phyloP scores from a whole-genome alignment of 2,113 vertebrate genomes.

The Ictidomys tridecemlineatus region DNA sequence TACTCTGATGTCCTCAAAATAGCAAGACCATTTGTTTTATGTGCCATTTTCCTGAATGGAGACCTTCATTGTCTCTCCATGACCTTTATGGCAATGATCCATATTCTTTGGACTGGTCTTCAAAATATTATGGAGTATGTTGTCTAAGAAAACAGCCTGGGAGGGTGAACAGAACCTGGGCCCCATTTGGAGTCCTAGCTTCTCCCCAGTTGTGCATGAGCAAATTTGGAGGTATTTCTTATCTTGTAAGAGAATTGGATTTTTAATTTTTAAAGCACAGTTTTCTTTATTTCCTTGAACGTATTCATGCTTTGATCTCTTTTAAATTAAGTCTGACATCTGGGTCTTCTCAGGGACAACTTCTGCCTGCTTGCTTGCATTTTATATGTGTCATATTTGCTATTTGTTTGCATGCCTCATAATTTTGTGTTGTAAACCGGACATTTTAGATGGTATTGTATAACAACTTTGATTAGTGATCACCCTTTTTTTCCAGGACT shows the following conservation, averaged over 20 bases:
- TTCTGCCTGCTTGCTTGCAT: not conserved
- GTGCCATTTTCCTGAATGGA: not conserved
- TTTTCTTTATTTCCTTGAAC: conserved; percentile 21
- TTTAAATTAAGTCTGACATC: not conserved
- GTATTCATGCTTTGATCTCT: not conserved
- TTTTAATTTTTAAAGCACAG: not conserved
- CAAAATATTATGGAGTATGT: not conserved
- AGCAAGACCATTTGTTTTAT: not conserved
- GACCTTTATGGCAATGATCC: not conserved
- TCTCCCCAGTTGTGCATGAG: not conserved
- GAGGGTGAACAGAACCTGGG: not conserved
- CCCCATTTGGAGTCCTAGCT: not conserved
- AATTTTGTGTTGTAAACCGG: too few relatives aligned
- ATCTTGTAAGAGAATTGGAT: not conserved
- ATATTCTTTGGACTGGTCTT: not conserved
- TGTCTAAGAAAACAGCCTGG: not conserved
- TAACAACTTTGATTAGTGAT: too few relatives aligned
- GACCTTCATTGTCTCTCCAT: not conserved
- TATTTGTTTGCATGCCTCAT: too few relatives aligned
- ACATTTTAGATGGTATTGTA: too few relatives aligned
- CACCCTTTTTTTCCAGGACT: too few relatives aligned
- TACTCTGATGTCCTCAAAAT: not conserved
- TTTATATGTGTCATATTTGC: not conserved
- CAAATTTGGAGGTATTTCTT: not conserved
- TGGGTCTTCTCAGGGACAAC: not conserved